These are phyloP conservation scores for Ashinkailepas kermadecensis DNA, from an alignment of 2,888 invertebrate species.

Conservation along the genomic window DNA sequence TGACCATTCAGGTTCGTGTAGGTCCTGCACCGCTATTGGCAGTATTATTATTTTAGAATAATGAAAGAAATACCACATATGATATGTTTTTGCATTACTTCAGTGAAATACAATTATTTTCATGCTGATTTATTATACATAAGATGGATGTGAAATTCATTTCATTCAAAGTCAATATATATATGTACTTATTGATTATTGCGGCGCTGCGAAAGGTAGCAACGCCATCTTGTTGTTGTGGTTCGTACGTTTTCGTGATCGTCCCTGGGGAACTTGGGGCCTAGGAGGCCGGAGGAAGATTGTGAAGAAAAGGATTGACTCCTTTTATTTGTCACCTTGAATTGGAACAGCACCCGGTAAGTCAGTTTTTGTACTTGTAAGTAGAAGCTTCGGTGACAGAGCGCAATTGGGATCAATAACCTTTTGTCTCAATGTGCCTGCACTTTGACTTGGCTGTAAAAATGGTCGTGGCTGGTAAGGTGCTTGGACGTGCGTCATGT, in stretches of 20 bases:
- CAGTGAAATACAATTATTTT: neutral
- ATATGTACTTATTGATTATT: slow-evolving; percentile 8
- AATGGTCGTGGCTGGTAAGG: too few species aligned
- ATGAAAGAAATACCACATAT: neutral
- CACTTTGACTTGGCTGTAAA: too few species aligned
- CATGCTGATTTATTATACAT: too few species aligned
- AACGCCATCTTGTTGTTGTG: slow-evolving; percentile 19
- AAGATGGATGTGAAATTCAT: too few species aligned
- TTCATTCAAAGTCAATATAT: too few species aligned
- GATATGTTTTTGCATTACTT: neutral
- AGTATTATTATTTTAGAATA: neutral
- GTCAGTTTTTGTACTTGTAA: neutral
- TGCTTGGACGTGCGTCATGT: too few species aligned
- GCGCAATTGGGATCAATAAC: neutral
- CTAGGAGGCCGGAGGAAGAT: neutral
- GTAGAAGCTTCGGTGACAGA: too few species aligned
- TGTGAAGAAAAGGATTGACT: neutral
- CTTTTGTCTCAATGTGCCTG: neutral
- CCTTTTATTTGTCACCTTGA: neutral
- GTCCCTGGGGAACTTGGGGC: neutral
- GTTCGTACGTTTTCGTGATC: neutral
- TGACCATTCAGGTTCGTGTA: too few species aligned
- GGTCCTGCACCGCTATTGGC: too few species aligned
- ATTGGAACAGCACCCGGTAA: slow-evolving; percentile 18
- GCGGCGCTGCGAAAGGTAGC: neutral